Base-by-base conservation (phyloP, 53 echinoderm and acorn worm species). In the Paracentrotus lividus region DNA sequence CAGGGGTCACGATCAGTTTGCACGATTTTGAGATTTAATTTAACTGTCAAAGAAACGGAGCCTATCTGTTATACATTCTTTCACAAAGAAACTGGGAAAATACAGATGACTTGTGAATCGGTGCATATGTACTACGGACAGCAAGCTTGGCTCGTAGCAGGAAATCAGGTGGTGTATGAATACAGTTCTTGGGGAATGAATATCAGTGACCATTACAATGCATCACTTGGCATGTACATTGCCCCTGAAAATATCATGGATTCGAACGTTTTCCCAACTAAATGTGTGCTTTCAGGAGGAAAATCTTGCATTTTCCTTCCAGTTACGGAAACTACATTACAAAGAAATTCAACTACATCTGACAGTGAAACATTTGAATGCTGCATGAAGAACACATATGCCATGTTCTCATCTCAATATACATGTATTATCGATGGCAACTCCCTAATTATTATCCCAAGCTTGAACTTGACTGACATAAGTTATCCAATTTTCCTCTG, bases 31-130 rank as follows among this genome's bases (percentile, higher is more conserved):
- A 8, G 23, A 42, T 21, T 77, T 40, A 77, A 77, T 42, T 42
- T 42, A 42, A 42, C 40, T 6, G 33, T 72, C 18, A 5, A 77
- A 0, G 40, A 27, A 7, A 21, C 3, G 40, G 20, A 77, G 42
- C 77, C 77, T 8, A 42, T 77, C 8, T 77, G 77, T 21, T 4
- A 21, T 4, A 77, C 42, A 42, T 15, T 77, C 3, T 77, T 40
- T 23, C 20, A 42, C 7, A 77, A 20, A 8, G 42, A 40, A 13
- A 77, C 4, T 21, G 1, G 42, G 15, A 40, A 13, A 18, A 4
- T 77, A 21, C 77, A 77, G 77, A 77, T 77, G 77, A 20, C 42
- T 42, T 77, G 77, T 32, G 42, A 42, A 5, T 77, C 42, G 77
- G 8, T 77, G 77, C 77, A 42, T 16, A 21, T 42, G 77, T 16